Base-by-base conservation (phyloP, 1,140 invertebrate species). In the Macrostomum lignano region DNA sequence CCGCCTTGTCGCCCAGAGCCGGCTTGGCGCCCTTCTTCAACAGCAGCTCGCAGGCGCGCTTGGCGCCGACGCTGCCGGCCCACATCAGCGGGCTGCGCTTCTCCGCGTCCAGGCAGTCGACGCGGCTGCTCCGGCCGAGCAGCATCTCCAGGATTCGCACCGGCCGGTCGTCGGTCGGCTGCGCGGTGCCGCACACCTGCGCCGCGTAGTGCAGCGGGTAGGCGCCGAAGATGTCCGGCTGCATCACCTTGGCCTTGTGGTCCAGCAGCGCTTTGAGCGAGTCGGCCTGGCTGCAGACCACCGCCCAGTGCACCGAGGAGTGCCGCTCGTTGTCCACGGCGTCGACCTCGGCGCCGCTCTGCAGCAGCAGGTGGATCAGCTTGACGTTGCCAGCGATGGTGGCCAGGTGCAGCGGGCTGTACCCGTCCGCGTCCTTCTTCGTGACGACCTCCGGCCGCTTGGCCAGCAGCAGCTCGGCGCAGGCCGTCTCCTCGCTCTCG, bases 131-230 rank as follows among this genome's bases (percentile, higher is more conserved):
- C 44, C 72, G 68, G 26, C 69, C 64, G 13, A 91, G 55, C 2
- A 91, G 62, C n/a, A 72, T 72, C 36, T 72, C 67, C 1, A 91
- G 61, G 11, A 86, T 73, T 47, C 74, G 74, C 22, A 45, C 35
- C 30, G 35, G 34, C 6, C 36, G 21, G 15, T 43, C 44, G 15
- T 37, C 36, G 20, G 38, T 39, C 11, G 40, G 42, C 24, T 35
- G 37, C 15, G 38, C 35, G 22, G 29, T 30, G 2, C 41, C 77
- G 47, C 78, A 81, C 67, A 86, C 81, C 55, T 91, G 82, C 13
- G 82, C 79, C 0, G 84, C 82, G 58, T 94, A 96, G 53, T 96
- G 86, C 15, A 94, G 59, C 0, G 86, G 81, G 46, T 74, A 79
- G 7, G 84, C 86, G 3, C 77, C 75, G 48, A 91, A 78, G 35